Conservation (phyloP, 2,113 vertebrate genomes). For the Mesitornis unicolor region DNA sequence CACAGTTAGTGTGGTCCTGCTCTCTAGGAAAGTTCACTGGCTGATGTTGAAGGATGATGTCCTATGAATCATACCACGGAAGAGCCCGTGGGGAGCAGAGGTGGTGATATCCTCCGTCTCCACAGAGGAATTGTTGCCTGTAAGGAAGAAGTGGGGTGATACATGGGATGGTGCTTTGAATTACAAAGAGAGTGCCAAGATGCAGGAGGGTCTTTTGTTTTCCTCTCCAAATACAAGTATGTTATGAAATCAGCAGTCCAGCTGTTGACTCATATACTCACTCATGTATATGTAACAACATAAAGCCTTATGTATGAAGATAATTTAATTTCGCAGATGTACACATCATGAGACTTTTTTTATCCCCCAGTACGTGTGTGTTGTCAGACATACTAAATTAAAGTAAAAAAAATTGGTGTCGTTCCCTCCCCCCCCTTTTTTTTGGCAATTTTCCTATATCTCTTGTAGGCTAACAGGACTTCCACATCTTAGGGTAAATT, state of each 20-base stretch:
- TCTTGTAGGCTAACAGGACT: neutral
- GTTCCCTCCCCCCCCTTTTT: neutral
- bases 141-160: neutral
- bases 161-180: accelerated
- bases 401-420: neutral
- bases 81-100: neutral
- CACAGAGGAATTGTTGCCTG: accelerated
- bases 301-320: neutral
- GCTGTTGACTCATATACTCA: neutral
- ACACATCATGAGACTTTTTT: neutral
- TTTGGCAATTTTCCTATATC: neutral
- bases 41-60: neutral
- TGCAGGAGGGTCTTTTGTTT: accelerated
- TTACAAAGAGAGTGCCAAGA: accelerated
- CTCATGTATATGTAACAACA: accelerated
- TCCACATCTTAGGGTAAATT: neutral
- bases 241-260: neutral
- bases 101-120: neutral
- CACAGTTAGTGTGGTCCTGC: neutral
- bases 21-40: neutral
- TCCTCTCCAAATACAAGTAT: neutral
- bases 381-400: neutral
- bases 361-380: neutral
- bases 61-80: neutral
- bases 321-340: neutral